Evolutionary conservation across 2,797 vertebrate genomes (phyloP).

Genomic region (Phataginus tricuspis): DNA sequence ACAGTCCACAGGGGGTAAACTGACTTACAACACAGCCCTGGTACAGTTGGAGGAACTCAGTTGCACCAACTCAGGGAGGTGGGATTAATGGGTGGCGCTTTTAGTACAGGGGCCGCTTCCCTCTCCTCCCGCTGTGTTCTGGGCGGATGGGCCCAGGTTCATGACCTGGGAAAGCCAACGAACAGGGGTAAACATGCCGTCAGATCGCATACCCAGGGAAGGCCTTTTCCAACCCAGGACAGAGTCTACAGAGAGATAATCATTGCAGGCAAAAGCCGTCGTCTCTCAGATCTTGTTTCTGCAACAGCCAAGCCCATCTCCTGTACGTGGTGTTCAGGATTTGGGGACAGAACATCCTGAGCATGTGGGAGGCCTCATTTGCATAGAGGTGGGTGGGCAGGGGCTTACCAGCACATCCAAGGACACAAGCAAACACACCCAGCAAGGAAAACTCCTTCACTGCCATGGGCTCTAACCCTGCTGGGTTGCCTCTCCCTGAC

Average conservation of each 20-base stretch:
- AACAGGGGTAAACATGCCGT: background rate
- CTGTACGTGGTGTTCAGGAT: conserved; percentile 69
- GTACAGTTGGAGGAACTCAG: background rate
- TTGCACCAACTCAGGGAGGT: background rate
- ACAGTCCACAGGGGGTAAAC: no score
- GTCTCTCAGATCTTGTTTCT: conserved; percentile 65
- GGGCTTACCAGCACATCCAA: conserved; percentile 79
- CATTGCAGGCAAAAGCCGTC: conserved; percentile 68
- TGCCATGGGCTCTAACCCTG: background rate
- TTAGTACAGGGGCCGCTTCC: background rate
- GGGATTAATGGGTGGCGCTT: no score
- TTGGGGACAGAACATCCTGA: conserved; percentile 78
- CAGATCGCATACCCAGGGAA: background rate
- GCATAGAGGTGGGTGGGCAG: conserved; percentile 82
- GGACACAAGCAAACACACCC: conserved; percentile 77
- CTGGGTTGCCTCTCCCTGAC: background rate
- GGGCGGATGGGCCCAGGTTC: background rate
- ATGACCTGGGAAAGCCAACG: background rate
- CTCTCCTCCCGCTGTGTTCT: background rate
- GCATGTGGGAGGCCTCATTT: conserved; percentile 83
- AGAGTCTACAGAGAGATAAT: background rate
- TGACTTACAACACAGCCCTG: background rate
- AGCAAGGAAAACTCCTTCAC: conserved; percentile 81
- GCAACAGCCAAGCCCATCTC: conserved; percentile 58
- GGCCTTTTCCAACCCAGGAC: background rate